phyloP scores from a whole-genome alignment of 1,140 invertebrate genomes.

The Formica exsecta region DNA sequence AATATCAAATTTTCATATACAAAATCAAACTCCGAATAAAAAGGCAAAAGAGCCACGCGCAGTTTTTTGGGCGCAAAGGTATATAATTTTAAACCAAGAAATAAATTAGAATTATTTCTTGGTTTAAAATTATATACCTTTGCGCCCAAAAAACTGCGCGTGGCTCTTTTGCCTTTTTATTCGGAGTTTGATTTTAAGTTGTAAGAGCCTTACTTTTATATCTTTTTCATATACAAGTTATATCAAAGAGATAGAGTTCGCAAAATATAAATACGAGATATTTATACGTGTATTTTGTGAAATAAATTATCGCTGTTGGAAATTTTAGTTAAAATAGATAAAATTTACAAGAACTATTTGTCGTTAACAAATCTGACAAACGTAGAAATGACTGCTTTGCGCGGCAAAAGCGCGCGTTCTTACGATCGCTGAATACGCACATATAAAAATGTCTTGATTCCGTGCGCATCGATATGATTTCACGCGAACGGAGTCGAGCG shows the following conservation, averaged over 20 bases:
- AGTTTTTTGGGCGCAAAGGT: too few species aligned
- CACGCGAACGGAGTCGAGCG: slow-evolving; percentile 9
- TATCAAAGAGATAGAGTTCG: neutral
- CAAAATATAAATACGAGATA: neutral
- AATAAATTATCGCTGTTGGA: too few species aligned
- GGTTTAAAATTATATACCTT: too few species aligned
- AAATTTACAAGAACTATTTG: neutral
- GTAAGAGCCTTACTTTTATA: too few species aligned
- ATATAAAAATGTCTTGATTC: slow-evolving; percentile 40
- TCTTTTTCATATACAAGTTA: neutral
- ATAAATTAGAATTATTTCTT: too few species aligned
- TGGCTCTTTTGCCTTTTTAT: too few species aligned
- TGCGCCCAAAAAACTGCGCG: too few species aligned
- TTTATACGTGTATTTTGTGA: too few species aligned
- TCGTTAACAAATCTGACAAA: slow-evolving; percentile 16
- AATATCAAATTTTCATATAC: neutral
- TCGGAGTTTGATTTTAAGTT: too few species aligned
- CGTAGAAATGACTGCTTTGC: neutral
- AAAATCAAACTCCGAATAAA: too few species aligned
- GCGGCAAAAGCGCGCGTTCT: neutral
- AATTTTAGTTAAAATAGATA: neutral
- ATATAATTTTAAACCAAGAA: too few species aligned
- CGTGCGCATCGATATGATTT: slow-evolving; percentile 31
- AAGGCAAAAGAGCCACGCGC: too few species aligned
- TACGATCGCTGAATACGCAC: slow-evolving; percentile 26